Conservation (phyloP, 2,113 vertebrate genomes). For the Anarrhichthys ocellatus region DNA sequence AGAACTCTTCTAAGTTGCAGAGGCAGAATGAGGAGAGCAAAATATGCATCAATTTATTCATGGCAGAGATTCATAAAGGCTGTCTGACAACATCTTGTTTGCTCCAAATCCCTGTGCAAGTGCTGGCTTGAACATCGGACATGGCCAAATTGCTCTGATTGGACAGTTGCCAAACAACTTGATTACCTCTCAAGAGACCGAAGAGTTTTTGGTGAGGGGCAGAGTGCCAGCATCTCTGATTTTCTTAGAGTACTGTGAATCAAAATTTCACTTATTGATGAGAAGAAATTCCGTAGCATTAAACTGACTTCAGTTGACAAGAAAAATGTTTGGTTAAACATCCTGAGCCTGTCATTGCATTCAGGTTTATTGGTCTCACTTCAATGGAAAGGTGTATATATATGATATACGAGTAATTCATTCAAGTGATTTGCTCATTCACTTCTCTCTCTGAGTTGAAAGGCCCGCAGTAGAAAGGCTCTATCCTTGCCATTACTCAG, state of each 20-base stretch:
- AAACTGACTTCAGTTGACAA: not conserved
- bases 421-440: not conserved
- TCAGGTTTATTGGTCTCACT: not conserved
- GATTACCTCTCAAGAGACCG: conserved; percentile 35
- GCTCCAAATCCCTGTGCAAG: not conserved
- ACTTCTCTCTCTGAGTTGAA: not conserved
- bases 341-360: not conserved
- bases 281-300: not conserved
- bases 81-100: conserved; percentile 9
- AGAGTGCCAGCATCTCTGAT: conserved; percentile 8
- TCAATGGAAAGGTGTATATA: not conserved
- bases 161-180: conserved; percentile 37
- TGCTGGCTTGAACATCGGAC: not conserved
- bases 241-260: conserved; percentile 3
- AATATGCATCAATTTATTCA: not conserved
- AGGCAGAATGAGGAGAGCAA: not conserved
- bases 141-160: conserved; percentile 27
- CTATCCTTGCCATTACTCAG: conserved; percentile 9
- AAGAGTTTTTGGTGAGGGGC: conserved; percentile 8
- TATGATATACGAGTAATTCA: not conserved
- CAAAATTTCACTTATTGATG: conserved; percentile 5
- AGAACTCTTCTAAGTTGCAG: not conserved
- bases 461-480: not conserved
- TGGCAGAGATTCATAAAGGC: not conserved
- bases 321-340: conserved; percentile 5